phyloP scores from a whole-genome alignment of 1,140 invertebrate genomes.

The Galleria mellonella region DNA sequence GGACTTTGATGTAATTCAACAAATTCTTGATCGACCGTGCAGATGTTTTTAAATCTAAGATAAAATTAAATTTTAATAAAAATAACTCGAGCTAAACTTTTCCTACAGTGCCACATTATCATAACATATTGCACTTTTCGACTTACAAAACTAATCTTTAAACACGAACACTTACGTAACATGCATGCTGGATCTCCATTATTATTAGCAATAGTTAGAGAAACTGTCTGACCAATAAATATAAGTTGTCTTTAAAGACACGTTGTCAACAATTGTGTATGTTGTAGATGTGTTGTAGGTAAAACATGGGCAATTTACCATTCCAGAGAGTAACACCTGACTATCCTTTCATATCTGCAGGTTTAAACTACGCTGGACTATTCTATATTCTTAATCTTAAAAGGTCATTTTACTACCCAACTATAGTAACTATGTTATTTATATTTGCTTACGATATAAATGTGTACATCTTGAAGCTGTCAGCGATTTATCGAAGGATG shows the following conservation, averaged over 20 bases:
- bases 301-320: conserved; percentile 2
- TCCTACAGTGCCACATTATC: not conserved
- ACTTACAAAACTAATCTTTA: conserved; percentile 35
- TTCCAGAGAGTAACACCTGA: not conserved
- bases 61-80: conserved; percentile 1
- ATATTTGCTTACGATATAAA: not conserved
- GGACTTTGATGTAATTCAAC: conserved; percentile 16
- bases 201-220: conserved; percentile 18
- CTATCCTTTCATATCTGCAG: not conserved
- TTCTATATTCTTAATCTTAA: not conserved
- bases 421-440: not conserved
- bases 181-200: conserved; percentile 40
- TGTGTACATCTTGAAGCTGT: not conserved
- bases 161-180: conserved; percentile 23
- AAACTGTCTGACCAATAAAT: conserved; percentile 25
- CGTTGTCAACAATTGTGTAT: not conserved
- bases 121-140: conserved; percentile 14
- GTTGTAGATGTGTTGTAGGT: not conserved
- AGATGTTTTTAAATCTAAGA: conserved; percentile 14
- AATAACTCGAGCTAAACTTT: conserved; percentile 2
- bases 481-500: not conserved
- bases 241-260: conserved; percentile 12
- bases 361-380: not conserved
- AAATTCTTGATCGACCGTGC: conserved; percentile 21
- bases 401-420: not conserved